A percentile compares a stretch with the other conserved stretches of the same genome.
These are phyloP conservation scores for Neostethus bicornis DNA, from an alignment of 2,797 vertebrate species.

Conservation along the genomic window DNA sequence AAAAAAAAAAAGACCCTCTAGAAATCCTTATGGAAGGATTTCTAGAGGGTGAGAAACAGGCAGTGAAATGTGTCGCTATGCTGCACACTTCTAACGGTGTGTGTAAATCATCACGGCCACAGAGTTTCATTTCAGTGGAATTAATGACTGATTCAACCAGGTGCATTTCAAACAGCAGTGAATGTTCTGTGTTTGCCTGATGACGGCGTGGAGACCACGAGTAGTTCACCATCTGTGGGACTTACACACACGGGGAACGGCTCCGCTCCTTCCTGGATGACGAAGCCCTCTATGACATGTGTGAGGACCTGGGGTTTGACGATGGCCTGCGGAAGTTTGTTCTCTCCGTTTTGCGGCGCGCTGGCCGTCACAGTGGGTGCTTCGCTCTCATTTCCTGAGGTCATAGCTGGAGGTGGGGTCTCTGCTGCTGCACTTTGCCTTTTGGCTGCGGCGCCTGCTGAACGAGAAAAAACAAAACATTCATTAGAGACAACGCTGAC, in stretches of 20 bases:
- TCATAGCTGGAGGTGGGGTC: slow-evolving; percentile 82
- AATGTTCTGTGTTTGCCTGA: slow-evolving; percentile 42
- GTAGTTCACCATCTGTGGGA: slow-evolving; percentile 51
- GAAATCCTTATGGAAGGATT: too few relatives aligned
- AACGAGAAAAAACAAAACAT: slow-evolving; percentile 20
- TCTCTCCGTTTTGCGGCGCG: slow-evolving; percentile 91
- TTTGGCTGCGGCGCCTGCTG: slow-evolving; percentile 77
- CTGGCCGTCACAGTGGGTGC: slow-evolving; percentile 85
- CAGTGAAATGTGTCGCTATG: slow-evolving; percentile 11
- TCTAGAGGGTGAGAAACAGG: background rate
- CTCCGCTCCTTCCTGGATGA: slow-evolving; percentile 98
- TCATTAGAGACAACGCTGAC: too few relatives aligned
- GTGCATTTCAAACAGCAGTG: slow-evolving; percentile 34
- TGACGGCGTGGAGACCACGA: slow-evolving; percentile 33
- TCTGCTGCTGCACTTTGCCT: slow-evolving; percentile 76
- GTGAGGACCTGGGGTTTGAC: slow-evolving; percentile 98
- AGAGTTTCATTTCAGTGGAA: slow-evolving; percentile 26
- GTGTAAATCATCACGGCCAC: slow-evolving; percentile 26
- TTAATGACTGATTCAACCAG: slow-evolving; percentile 51
- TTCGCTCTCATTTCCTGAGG: slow-evolving; percentile 90
- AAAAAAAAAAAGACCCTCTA: too few relatives aligned
- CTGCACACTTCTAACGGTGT: slow-evolving; percentile 28
- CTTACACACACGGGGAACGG: slow-evolving; percentile 91
- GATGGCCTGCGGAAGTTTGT: slow-evolving; percentile 95
- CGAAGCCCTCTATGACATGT: slow-evolving; percentile 97